Base-by-base conservation (phyloP, 1,140 invertebrate genomes). In the Leptinotarsa undecemlineata region DNA sequence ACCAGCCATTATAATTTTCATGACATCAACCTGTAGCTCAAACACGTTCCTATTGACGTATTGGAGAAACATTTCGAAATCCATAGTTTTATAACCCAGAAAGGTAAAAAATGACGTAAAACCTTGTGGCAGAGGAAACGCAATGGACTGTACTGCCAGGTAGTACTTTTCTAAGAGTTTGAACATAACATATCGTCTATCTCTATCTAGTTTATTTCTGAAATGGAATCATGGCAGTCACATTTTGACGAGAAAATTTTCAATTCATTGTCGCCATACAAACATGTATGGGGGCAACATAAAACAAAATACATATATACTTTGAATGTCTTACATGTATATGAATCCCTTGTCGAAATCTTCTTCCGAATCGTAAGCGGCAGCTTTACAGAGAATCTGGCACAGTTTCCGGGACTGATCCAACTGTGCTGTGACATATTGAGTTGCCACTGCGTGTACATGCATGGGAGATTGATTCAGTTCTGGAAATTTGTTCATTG, bases 31-130 rank as follows among this genome's bases (percentile, higher is more conserved):
- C 87, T 95, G 94, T 69, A 96, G 84, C 80, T 95, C 93, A 77
- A 95, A 93, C 67, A 94, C 93, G 80, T 92, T 92, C 71, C 92
- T 87, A 77, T 92, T 90, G 51, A 94, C 90, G 82, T 95, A 94
- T 83, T 94, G 93, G 51, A 94, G 79, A 83, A 95, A 95, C 79
- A 91, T 91, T 63, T 91, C 87, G 84, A 92, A 94, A 64, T 89
- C 88, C 70, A 95, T 82, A 3, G 92, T 90, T 76, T 91, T 87
- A 82, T 94, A 95, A 2, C 93, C 94, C 61, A 96, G 87, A 83
- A 94, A 95, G 13, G 94, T 92, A 81, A 95, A 94, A 86, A 95
- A 96, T 14, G 94, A 95, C 14, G 92, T 91, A 81, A 95, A 95
- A 21, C 94, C 94, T 82, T 94, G 91, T 33, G 94, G 94, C 73